Evolutionary conservation across 2,113 vertebrate species (phyloP), one percentile per base, ranked within the genome.

Genomic region (Pygoscelis adeliae): DNA sequence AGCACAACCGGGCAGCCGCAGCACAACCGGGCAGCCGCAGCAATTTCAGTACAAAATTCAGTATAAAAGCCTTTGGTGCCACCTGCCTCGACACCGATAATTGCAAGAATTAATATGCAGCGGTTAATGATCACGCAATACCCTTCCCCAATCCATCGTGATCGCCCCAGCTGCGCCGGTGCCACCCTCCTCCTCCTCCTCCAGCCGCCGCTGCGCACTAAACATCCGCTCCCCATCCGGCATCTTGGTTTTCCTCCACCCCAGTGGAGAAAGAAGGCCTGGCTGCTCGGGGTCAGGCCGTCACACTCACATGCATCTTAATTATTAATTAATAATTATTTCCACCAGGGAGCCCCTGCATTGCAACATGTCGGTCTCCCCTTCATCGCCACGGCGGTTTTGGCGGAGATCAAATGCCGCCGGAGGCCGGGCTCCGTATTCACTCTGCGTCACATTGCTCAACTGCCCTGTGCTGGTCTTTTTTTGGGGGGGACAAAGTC

Each of bases 361-460:
- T 19, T 9, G 3, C 4, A 16, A 7, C 4, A 1, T 6, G 8
- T 8, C 20, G 15, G 26, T 32, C 30, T 23, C 19, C 20, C n/a
- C 25, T 36, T 29, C 15, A 1, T 4, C 26, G 10, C 56, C 3
- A 8, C 4, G 0, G 49, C 2, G 12, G 26, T 73, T 52, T 36
- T 2, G 2, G 40, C 6, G 1, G 21, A 40, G 42, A 59, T 40
- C 5, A 1, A 53, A 63, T 0, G 1, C 22, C 1, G 8, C 17
- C 3, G 4, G 30, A 44, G 47, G n/a, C 46, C 7, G 4, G 26
- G 17, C 29, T 38, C 50, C 1, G 6, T 36, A 61, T 49, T 71
- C 2, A 2, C 29, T 72, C 86, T 90, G 93, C 93, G 93, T 90
- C 93, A 92, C 50, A 23, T 13, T 17, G 55, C 56, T 30, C 56